Percentiles rank a stretch among this genome's conserved stretches.
These are phyloP conservation scores for Drosophila carrolli DNA, from an alignment of 1,140 invertebrate genomes.

Conservation along the genomic window DNA sequence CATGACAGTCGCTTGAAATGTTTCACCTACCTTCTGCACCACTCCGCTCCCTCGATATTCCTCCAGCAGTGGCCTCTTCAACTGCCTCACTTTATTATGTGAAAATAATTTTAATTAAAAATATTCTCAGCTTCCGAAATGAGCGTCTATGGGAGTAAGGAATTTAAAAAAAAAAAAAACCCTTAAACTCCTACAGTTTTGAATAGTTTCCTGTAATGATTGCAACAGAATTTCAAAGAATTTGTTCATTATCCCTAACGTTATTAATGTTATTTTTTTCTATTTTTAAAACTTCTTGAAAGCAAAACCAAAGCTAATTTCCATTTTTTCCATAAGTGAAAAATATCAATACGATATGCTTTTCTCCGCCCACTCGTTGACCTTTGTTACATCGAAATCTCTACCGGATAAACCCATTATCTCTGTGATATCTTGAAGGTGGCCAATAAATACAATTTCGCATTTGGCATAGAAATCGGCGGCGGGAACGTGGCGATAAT, in stretches of 20 bases:
- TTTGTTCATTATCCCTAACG: no score
- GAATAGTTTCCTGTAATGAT: no score
- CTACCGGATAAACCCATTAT: no score
- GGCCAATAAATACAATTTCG: background rate
- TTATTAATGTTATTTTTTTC: no score
- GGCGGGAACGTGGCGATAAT: slow-evolving; percentile 25
- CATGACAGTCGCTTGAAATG: slow-evolving; percentile 48
- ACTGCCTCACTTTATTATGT: slow-evolving; percentile 39
- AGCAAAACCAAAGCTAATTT: no score
- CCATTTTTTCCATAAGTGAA: no score
- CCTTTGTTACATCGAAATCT: no score
- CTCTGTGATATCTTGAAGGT: background rate
- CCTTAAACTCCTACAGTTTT: no score
- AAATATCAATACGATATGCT: no score
- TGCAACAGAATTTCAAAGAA: no score
- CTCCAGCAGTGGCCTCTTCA: slow-evolving; percentile 6
- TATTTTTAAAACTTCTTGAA: no score
- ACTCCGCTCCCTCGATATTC: background rate
- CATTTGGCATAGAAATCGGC: background rate
- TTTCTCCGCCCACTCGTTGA: no score
- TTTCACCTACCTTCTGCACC: slow-evolving; percentile 24
- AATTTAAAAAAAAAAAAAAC: background rate
- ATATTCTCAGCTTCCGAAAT: slow-evolving; percentile 27
- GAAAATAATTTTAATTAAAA: slow-evolving; percentile 64
- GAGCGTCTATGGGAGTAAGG: background rate